A percentile compares a stretch with the other conserved stretches of the same genome.
Evolutionary conservation across 2,797 vertebrate species (phyloP).

Genomic region (Varecia variegata): DNA sequence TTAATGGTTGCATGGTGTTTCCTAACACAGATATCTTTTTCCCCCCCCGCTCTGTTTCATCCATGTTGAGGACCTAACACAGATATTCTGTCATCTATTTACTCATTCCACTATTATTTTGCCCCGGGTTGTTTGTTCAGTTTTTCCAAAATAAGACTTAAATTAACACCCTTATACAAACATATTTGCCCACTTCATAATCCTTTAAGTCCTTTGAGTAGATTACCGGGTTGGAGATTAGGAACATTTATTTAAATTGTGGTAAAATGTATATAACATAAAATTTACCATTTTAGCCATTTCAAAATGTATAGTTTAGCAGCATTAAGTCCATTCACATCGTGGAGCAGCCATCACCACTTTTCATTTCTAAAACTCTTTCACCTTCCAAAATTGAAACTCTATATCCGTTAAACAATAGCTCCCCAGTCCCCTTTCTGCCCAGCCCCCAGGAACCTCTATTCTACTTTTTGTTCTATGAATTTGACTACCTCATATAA

Average conservation of each 20-base stretch:
- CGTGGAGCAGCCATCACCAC: no score
- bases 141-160: constrained; percentile 32
- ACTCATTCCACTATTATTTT: not conserved
- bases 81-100: not conserved
- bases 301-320: not conserved
- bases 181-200: not conserved
- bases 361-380: not conserved
- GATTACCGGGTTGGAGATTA: not conserved
- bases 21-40: not conserved
- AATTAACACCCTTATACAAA: not conserved
- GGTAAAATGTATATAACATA: not conserved
- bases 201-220: not conserved
- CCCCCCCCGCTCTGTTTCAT: not conserved
- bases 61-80: not conserved
- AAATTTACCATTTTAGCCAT: not conserved
- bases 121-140: not conserved
- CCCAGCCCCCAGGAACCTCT: not conserved
- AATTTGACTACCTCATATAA: not conserved
- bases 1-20: not conserved
- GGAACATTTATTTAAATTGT: not conserved
- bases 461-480: not conserved
- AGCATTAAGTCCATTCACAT: not conserved
- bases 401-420: not conserved
- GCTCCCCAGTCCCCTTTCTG: no score
- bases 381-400: not conserved